These are phyloP conservation scores for Polypterus senegalus DNA, from an alignment of 2,113 vertebrate genomes.

Conservation along the genomic window DNA sequence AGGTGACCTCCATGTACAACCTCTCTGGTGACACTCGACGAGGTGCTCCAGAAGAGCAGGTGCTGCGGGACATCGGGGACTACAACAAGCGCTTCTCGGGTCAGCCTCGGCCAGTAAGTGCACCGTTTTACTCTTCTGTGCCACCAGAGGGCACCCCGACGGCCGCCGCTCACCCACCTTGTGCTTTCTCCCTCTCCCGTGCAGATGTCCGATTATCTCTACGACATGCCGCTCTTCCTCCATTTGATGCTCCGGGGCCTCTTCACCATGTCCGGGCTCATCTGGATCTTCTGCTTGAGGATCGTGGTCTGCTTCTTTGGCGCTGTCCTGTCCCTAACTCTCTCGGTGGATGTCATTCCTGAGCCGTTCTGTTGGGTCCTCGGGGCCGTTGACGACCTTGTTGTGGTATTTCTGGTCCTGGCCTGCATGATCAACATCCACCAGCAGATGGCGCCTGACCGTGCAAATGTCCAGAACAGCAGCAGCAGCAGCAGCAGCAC, in stretches of 20 bases:
- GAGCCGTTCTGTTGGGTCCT: constrained; percentile 47
- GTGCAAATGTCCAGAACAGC: constrained; percentile 15
- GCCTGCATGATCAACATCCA: constrained; percentile 59
- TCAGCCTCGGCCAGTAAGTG: constrained; percentile 45
- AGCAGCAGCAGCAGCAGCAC: constrained; percentile 6
- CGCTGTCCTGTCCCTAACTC: constrained; percentile 43
- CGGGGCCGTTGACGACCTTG: constrained; percentile 50
- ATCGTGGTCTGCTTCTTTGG: constrained; percentile 55
- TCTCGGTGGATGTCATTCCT: constrained; percentile 32
- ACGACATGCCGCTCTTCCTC: constrained; percentile 44
- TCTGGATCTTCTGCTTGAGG: constrained; percentile 56
- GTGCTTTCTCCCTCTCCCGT: neutral
- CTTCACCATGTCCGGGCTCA: constrained; percentile 46
- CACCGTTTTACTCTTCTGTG: neutral
- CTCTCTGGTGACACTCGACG: constrained; percentile 25
- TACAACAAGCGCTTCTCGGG: constrained; percentile 73
- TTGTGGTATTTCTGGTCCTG: constrained; percentile 59
- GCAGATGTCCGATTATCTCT: constrained; percentile 63
- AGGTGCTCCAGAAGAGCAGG: constrained; percentile 27
- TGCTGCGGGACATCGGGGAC: constrained; percentile 45
- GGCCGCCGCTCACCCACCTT: neutral
- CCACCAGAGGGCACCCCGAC: too few species aligned
- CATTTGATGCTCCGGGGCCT: constrained; percentile 37
- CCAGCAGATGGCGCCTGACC: constrained; percentile 51
- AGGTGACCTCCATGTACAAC: constrained; percentile 30